These are phyloP conservation scores for Conopomorpha cramerella DNA, from an alignment of 1,140 invertebrate genomes.

Conservation along the genomic window DNA sequence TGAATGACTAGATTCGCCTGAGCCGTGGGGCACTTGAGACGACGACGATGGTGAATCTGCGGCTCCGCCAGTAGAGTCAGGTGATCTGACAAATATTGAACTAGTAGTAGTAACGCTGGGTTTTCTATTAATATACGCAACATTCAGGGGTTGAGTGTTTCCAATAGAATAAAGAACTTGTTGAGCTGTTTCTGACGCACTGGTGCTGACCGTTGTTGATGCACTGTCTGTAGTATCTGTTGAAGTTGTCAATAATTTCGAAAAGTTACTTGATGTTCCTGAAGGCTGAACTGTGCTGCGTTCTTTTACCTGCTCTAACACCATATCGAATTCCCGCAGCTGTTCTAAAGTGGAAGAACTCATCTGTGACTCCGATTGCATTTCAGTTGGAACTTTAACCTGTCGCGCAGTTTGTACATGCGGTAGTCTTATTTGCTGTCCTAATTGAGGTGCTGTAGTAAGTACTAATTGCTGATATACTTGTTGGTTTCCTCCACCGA, in stretches of 20 bases:
- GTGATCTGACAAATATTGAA: constrained; percentile 31
- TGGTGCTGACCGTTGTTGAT: constrained; percentile 13
- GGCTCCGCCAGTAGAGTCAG: constrained; percentile 43
- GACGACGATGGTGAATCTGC: constrained; percentile 44
- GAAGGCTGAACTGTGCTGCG: constrained; percentile 65
- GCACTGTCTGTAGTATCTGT: constrained; percentile 23
- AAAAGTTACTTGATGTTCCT: constrained; percentile 14
- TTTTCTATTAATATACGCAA: constrained; percentile 52
- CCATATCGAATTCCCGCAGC: constrained; percentile 79
- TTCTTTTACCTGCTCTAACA: constrained; percentile 80
- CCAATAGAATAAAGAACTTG: constrained; percentile 53
- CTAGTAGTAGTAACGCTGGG: constrained; percentile 23
- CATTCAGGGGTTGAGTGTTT: constrained; percentile 43
- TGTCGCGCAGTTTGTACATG: constrained; percentile 27
- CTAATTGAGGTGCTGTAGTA: constrained; percentile 46
- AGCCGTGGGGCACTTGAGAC: constrained; percentile 52
- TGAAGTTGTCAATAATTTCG: constrained; percentile 20
- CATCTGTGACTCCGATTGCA: constrained; percentile 48
- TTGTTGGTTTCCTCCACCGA: constrained; percentile 51
- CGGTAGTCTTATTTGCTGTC: constrained; percentile 50
- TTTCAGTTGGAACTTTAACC: constrained; percentile 28
- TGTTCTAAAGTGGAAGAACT: constrained; percentile 73
- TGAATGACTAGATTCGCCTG: constrained; percentile 35
- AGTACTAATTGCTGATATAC: constrained; percentile 55
- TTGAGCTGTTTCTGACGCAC: constrained; percentile 26